A percentile compares a stretch with the other conserved stretches of the same genome.
Evolutionary conservation across 2,888 invertebrate species (phyloP).

Genomic region (Heteromyza rotundicornis): DNA sequence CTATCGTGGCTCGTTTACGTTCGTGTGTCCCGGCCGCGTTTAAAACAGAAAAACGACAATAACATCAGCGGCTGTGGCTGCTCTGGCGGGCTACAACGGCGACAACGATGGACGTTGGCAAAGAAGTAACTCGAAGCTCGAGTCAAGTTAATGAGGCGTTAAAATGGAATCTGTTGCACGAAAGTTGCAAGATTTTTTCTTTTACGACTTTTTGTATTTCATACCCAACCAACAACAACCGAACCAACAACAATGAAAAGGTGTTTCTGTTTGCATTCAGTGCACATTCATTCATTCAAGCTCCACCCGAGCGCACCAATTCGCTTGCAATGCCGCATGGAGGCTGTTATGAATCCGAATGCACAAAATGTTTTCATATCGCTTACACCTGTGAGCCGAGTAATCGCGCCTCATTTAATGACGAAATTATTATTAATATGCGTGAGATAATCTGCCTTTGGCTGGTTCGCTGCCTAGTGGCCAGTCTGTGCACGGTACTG

Average conservation of each 20-base stretch:
- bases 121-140: slow-evolving; percentile 11
- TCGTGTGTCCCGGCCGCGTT: background rate
- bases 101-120: slow-evolving; percentile 8
- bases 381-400: slow-evolving; percentile 22
- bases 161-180: slow-evolving; percentile 50
- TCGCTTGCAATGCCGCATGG: background rate
- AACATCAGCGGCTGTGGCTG: background rate
- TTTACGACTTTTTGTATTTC: no score
- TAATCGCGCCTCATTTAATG: slow-evolving; percentile 39
- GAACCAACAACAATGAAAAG: no score
- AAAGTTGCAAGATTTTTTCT: slow-evolving; percentile 6
- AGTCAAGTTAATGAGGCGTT: slow-evolving; percentile 58
- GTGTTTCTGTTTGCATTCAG: no score
- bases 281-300: no score
- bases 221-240: no score
- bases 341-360: background rate
- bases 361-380: slow-evolving; percentile 25
- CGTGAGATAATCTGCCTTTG: slow-evolving; percentile 39
- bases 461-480: background rate
- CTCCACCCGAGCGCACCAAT: no score
- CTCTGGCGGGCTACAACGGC: background rate
- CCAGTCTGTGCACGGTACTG: background rate
- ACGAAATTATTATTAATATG: slow-evolving; percentile 52
- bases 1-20: slow-evolving; percentile 31
- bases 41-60: slow-evolving; percentile 5